Evolutionary conservation across 1,140 invertebrate genomes (phyloP), one percentile per base, ranked within the genome.

Genomic region (Anastrepha obliqua): DNA sequence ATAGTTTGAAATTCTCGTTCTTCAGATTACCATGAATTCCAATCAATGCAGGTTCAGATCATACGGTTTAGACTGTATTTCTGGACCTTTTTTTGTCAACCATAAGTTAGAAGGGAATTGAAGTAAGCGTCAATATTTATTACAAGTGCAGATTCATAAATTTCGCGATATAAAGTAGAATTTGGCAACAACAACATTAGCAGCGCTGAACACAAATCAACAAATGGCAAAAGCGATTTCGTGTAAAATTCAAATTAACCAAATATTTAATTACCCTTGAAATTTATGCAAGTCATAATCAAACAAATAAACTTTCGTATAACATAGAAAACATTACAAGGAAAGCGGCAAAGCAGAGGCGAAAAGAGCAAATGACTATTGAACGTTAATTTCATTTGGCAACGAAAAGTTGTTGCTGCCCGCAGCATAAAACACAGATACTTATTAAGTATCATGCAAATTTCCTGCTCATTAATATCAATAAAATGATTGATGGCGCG

Each of bases 381-480:
- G 47, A 62, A 62, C 59, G 42, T 86, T 62, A 86, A 86, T 86
- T 20, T 7, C 42, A 86, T 86, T 86, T 86, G 29, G 7, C 13
- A 62, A 2, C 59, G 29, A 60, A 62, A 86, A 60, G 39, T 60
- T 86, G 55, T 86, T 62, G 85, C 29, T 58, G 20, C 17, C 29
- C 29, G 29, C 29, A 29, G 2, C 4, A 85, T 17, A 59, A 86
- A 91, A 91, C 74, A 81, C 55, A 55, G 74, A 78, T 78, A 81
- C 47, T 81, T 81, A 81, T 81, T 81, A 81, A 81, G 74, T 55
- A 81, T 81, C 20, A 81, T 92, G 91, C 91, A 92, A 92, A 92
- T 92, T 91, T 90, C 39, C 17, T 59, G 89, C 90, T 92, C 91
- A 92, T 92, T 92, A 92, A 92, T 92, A 91, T 92, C 91, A 92